Evolutionary conservation across 2,113 vertebrate species (phyloP), one percentile per base, ranked within the genome.

Genomic region (Muscicapa adusta): DNA sequence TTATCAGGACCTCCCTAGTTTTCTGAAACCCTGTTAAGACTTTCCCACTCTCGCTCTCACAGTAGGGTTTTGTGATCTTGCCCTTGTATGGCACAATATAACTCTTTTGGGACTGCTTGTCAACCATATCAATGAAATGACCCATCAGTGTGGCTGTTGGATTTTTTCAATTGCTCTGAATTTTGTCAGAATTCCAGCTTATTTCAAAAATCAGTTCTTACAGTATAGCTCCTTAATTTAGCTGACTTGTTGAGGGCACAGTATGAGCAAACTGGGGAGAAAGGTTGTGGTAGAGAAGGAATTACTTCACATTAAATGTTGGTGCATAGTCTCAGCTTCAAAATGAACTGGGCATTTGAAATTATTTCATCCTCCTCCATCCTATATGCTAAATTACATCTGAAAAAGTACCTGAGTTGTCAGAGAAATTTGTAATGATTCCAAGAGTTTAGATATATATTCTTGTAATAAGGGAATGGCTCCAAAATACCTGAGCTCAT

Each of bases 221-320:
- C 4, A 24, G 23, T 24, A 15, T 23, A 29, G 15, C 8, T 85
- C 7, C 47, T 73, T 67, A 79, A 33, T 83, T 61, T 42, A 67
- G 17, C 26, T 72, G 23, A 31, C 20, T 40, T 23, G 7, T 29
- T 0, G 1, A 62, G 20, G 14, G 13, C 1, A 0, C 33, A 82
- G 20, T 23, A 14, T 67, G 20, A 88, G 12, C 20, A 62, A 71
- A 45, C 47, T 63, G 18, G 1, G 3, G 33, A 43, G 40, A 42
- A 71, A 60, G 18, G 2, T 40, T 23, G 7, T 58, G 8, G 6
- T 47, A 47, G 34, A 60, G 50, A 54, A 65, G 40, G 19, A n/a
- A n/a, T n/a, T n/a, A 34, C 28, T 89, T 81, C 31, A n/a, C 10
- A 8, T 2, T 1, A 48, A 75, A 9, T 1, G 0, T 24, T 88